These are phyloP conservation scores for Coptodon rendalli DNA, from an alignment of 2,113 vertebrate genomes.

Conservation along the genomic window DNA sequence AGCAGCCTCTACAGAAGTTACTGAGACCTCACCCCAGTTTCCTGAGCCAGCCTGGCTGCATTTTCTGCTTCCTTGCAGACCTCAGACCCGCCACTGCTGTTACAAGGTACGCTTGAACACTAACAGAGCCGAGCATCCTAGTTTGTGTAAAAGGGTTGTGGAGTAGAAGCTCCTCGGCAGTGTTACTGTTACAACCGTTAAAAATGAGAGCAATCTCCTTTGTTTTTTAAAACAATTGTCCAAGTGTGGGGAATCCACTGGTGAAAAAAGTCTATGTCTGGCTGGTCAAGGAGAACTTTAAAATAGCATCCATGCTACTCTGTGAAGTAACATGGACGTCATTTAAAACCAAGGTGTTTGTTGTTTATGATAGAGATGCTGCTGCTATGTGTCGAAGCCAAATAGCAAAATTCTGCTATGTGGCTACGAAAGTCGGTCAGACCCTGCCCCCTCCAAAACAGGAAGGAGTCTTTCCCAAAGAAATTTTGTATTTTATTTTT, in stretches of 20 bases:
- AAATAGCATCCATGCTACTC: not conserved
- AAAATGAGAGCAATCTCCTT: not conserved
- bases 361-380: not conserved
- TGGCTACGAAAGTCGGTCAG: rapidly evolving
- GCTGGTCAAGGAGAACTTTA: not conserved
- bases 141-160: not conserved
- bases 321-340: not conserved
- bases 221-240: not conserved
- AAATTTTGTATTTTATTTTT: not conserved
- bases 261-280: not conserved
- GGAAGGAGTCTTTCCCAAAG: not conserved
- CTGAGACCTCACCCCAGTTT: not conserved
- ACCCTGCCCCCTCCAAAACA: not conserved
- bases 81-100: not conserved
- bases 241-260: not conserved
- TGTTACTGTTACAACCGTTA: not conserved
- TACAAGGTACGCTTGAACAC: not conserved
- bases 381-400: not conserved
- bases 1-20: not conserved
- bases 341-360: not conserved
- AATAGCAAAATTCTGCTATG: not conserved
- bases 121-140: not conserved
- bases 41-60: not conserved
- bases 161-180: not conserved
- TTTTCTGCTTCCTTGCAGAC: not conserved